Base-by-base conservation (phyloP, 2,113 vertebrate species). In the Shinisaurus crocodilurus region DNA sequence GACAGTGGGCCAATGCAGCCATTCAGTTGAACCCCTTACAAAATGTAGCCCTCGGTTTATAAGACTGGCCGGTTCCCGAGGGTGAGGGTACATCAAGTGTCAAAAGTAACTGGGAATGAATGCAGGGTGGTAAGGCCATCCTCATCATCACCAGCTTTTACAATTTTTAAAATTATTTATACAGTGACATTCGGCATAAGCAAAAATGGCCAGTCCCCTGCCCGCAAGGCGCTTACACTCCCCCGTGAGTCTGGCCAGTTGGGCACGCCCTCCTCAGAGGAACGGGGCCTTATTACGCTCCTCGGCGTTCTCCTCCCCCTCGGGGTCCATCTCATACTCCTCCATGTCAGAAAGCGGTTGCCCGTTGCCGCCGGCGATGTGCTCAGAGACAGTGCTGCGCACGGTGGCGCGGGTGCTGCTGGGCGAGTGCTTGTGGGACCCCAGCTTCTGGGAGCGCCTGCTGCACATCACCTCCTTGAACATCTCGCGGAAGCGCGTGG, bases 401-500 rank as follows among this genome's bases (percentile, higher is more conserved):
- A 97, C 96, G 6, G 98, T 98, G 90, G 96, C 90, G 0, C 96
- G 96, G 67, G 98, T 98, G 92, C 98, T 84, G 16, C 98, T 99
- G 80, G 97, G 95, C 0, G 98, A 98, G 91, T 94, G 92, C 76
- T 90, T 96, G 60, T 6, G 92, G 0, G 96, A 95, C 3, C 77
- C 89, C 0, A 63, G 94, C 0, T 69, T 90, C n/a, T 1, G 90
- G 40, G 50, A 91, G 1, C 94, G 67, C 0, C 76, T 50, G 65
- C 79, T 94, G 90, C 98, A 98, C 98, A 99, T 98, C 77, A 97
- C 98, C 89, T 99, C 98, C 85, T 95, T 97, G 97, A 99, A 99
- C 98, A 98, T 98, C 96, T 99, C 98, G 20, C 98, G 97, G 95
- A 99, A 99, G 34, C 98, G 98, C 0, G 97, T 98, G 92, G 98